Percentiles rank a stretch among this genome's conserved stretches.
phyloP scores from a whole-genome alignment of 2,888 invertebrate species.

The Sphecodes monilicornis region DNA sequence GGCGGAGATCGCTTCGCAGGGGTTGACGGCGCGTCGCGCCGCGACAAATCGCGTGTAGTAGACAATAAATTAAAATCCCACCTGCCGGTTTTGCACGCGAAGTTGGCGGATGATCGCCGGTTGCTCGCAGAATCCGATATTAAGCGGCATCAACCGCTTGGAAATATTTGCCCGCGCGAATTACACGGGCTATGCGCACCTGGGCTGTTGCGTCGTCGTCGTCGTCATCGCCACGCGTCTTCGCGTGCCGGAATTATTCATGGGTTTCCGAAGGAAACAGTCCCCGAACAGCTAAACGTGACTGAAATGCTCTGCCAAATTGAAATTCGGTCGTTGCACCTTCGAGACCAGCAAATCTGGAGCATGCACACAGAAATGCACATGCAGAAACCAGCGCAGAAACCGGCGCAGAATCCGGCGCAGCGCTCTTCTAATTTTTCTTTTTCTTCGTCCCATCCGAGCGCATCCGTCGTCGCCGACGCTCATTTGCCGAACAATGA shows the following conservation, averaged over 20 bases:
- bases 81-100: not conserved
- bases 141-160: conserved; percentile 53
- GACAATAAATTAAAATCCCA: conserved; percentile 21
- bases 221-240: conserved; percentile 46
- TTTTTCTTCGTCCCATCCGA: not conserved
- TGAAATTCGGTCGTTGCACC: conserved; percentile 71
- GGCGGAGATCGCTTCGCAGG: not conserved
- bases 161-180: conserved; percentile 54
- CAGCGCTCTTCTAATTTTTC: conserved; percentile 7
- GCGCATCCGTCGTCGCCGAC: conserved; percentile 23
- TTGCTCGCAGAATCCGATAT: conserved; percentile 31
- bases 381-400: not conserved
- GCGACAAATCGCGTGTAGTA: not conserved
- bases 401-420: not conserved
- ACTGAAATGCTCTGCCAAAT: conserved; percentile 72
- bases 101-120: not conserved
- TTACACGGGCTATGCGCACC: conserved; percentile 37
- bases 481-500: conserved; percentile 62
- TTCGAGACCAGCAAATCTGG: conserved; percentile 63
- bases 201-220: conserved; percentile 44
- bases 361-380: conserved; percentile 38
- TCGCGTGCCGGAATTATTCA: conserved; percentile 68
- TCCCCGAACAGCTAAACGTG: conserved; percentile 65
- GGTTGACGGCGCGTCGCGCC: not conserved
- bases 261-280: conserved; percentile 63